These are phyloP conservation scores for Drosophila diplacantha DNA, from an alignment of 2,888 invertebrate species.

Conservation along the genomic window DNA sequence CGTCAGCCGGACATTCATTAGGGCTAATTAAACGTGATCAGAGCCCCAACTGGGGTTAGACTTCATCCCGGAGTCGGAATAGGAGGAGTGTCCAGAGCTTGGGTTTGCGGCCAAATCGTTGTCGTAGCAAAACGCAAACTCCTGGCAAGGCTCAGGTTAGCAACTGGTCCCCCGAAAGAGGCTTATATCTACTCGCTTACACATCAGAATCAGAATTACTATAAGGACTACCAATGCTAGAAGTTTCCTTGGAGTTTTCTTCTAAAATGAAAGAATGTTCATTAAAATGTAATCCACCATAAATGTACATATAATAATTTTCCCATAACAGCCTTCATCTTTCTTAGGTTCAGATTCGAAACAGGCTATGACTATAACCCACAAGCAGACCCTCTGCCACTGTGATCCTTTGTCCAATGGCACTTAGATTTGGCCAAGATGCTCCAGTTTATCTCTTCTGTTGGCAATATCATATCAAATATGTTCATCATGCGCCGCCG, in stretches of 20 bases:
- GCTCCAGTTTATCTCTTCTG: constrained; percentile 5
- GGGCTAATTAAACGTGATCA: constrained; percentile 69
- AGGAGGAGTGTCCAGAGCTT: not conserved
- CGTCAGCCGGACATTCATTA: constrained; percentile 68
- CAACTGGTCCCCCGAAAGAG: constrained; percentile 38
- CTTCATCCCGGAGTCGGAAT: not conserved
- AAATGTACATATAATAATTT: not conserved
- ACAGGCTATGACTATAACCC: not conserved
- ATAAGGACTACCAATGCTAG: no score
- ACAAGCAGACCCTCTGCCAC: no score
- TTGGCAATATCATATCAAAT: constrained; percentile 36
- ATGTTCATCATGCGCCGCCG: constrained; percentile 41
- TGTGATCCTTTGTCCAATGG: not conserved
- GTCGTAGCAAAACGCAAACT: not conserved
- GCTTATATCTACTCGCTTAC: not conserved
- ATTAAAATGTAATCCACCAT: no score
- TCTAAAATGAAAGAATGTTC: not conserved
- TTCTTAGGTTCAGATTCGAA: not conserved
- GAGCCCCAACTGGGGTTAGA: constrained; percentile 35
- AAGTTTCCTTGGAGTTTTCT: not conserved
- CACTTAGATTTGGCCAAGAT: not conserved
- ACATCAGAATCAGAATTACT: no score
- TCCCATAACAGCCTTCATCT: not conserved
- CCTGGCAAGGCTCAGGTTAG: constrained; percentile 3
- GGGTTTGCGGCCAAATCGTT: not conserved